Evolutionary conservation across 2,888 invertebrate species (phyloP).

Genomic region (Mythimna loreyi): DNA sequence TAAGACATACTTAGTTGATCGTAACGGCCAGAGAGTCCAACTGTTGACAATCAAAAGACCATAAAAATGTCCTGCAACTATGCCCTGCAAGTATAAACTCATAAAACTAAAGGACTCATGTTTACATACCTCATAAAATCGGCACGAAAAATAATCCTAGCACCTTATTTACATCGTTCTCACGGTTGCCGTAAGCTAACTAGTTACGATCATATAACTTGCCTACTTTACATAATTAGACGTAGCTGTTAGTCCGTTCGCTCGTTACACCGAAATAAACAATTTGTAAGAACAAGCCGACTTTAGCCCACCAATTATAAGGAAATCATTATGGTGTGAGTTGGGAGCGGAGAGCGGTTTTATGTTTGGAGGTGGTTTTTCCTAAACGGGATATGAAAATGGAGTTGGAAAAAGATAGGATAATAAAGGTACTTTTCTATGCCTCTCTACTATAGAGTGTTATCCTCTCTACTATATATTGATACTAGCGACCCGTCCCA

Average conservation of each 20-base stretch:
- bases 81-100: background rate
- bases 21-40: background rate
- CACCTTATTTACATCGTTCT: slow-evolving; percentile 51
- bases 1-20: background rate
- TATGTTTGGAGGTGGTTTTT: background rate
- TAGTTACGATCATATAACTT: slow-evolving; percentile 60
- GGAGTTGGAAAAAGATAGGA: background rate
- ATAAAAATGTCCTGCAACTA: background rate
- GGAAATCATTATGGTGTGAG: slow-evolving; percentile 60
- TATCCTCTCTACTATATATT: too few relatives aligned
- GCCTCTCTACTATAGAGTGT: too few relatives aligned
- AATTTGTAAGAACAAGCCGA: slow-evolving; percentile 69
- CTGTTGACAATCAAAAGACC: background rate
- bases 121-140: slow-evolving; percentile 40
- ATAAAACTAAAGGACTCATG: slow-evolving; percentile 11
- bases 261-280: slow-evolving; percentile 70
- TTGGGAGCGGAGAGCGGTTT: slow-evolving; percentile 35
- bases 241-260: slow-evolving; percentile 59
- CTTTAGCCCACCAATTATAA: slow-evolving; percentile 67
- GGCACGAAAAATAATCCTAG: slow-evolving; percentile 47
- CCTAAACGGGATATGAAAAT: background rate
- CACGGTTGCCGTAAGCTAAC: slow-evolving; percentile 57
- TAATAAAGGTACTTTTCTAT: background rate
- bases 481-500: too few relatives aligned
- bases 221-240: slow-evolving; percentile 68